A percentile compares a stretch with the other conserved stretches of the same genome.
These are phyloP conservation scores for Eupithecia subfuscata DNA, from an alignment of 2,888 invertebrate species.

Conservation along the genomic window DNA sequence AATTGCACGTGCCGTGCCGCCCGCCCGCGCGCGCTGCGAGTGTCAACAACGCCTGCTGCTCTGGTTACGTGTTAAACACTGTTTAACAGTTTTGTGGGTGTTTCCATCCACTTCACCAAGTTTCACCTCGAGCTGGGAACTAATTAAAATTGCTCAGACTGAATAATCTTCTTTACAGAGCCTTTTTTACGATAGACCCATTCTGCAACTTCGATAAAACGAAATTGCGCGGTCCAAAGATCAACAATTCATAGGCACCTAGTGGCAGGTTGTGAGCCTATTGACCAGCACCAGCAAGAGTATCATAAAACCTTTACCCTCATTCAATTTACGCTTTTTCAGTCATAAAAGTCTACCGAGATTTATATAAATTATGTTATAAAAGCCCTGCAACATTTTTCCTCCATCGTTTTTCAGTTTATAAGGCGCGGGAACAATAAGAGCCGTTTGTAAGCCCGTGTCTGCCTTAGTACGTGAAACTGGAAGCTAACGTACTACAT, in stretches of 20 bases:
- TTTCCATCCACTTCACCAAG: slow-evolving; percentile 45
- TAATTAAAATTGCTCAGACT: slow-evolving; percentile 27
- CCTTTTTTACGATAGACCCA: slow-evolving; percentile 30
- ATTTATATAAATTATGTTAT: slow-evolving; percentile 41
- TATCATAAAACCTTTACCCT: slow-evolving; percentile 40
- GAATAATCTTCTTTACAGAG: slow-evolving; percentile 26
- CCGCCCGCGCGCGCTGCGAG: slow-evolving; percentile 60
- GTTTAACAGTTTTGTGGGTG: slow-evolving; percentile 71
- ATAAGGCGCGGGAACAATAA: slow-evolving; percentile 34
- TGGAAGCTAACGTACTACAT: slow-evolving; percentile 42
- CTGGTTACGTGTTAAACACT: slow-evolving; percentile 76
- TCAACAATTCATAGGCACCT: slow-evolving; percentile 38
- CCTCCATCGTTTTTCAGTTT: slow-evolving; percentile 35
- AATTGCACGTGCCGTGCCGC: slow-evolving; percentile 64
- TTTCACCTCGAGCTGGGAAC: slow-evolving; percentile 12
- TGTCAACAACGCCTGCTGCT: slow-evolving; percentile 71
- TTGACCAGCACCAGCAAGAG: slow-evolving; percentile 37
- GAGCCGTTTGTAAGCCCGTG: slow-evolving; percentile 30
- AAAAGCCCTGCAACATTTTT: slow-evolving; percentile 35
- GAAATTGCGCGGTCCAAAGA: slow-evolving; percentile 34
- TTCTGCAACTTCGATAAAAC: slow-evolving; percentile 32
- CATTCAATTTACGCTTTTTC: slow-evolving; percentile 39
- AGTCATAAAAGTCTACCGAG: slow-evolving; percentile 38
- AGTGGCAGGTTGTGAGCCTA: slow-evolving; percentile 37
- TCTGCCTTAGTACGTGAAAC: slow-evolving; percentile 33